Percentiles rank a stretch among this genome's conserved stretches.
Evolutionary conservation across 2,888 invertebrate genomes (phyloP).

Genomic region (Cancer borealis): DNA sequence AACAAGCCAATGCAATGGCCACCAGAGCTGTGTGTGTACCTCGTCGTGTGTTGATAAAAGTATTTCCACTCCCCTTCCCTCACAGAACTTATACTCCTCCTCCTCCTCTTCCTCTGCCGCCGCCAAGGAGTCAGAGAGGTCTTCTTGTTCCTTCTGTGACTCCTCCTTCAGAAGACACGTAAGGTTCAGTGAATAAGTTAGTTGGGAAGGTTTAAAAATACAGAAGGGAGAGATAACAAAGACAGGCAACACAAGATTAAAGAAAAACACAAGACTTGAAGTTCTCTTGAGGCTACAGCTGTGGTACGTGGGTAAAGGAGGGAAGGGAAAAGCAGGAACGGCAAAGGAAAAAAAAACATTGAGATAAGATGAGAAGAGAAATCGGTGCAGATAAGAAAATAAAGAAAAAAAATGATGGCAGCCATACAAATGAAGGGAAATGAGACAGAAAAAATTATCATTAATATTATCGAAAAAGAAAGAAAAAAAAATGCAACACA

Average conservation of each 20-base stretch:
- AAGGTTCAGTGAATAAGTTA: constrained; percentile 33
- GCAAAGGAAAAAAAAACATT: background rate
- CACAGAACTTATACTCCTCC: background rate
- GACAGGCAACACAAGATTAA: background rate
- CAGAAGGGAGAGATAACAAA: constrained; percentile 9
- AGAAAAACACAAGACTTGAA: constrained; percentile 32
- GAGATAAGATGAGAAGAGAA: background rate
- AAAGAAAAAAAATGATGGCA: background rate
- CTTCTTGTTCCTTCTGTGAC: constrained; percentile 6
- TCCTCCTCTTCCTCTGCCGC: background rate
- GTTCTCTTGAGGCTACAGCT: constrained; percentile 27
- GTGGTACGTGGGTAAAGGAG: background rate
- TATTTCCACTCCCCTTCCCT: background rate
- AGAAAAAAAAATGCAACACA: background rate
- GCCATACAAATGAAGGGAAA: background rate
- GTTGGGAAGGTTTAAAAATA: constrained; percentile 22
- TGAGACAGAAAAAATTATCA: background rate
- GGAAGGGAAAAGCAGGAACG: background rate
- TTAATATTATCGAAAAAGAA: background rate
- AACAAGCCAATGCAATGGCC: background rate
- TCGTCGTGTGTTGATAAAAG: background rate
- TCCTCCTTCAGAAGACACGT: constrained; percentile 8
- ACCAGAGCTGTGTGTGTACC: background rate
- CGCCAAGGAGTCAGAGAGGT: constrained; percentile 7
- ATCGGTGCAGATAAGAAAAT: background rate